A percentile compares a stretch with the other conserved stretches of the same genome.
phyloP scores from a whole-genome alignment of 2,797 vertebrate genomes.

The Valencia hispanica region DNA sequence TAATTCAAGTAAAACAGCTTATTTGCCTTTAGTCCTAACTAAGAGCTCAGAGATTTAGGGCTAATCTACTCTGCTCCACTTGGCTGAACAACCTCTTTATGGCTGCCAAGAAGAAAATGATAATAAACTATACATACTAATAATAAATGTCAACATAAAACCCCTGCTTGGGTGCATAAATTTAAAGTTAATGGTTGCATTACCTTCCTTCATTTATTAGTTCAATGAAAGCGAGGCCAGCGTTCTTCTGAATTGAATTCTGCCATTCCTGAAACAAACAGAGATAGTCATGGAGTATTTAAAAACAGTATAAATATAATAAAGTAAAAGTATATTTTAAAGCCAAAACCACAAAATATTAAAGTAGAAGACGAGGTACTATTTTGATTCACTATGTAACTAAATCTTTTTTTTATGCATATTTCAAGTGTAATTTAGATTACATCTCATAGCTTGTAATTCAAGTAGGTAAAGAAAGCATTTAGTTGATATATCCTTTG shows the following conservation, averaged over 20 bases:
- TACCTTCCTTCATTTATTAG: slow-evolving; percentile 99
- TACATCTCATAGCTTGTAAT: slow-evolving; percentile 60
- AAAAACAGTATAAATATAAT: slow-evolving; percentile 4
- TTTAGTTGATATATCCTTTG: slow-evolving; percentile 57
- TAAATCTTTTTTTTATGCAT: slow-evolving; percentile 30
- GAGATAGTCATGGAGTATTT: slow-evolving; percentile 8
- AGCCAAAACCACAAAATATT: slow-evolving; percentile 4
- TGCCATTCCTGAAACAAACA: slow-evolving; percentile 93
- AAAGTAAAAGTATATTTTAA: neutral
- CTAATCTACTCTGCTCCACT: slow-evolving; percentile 34
- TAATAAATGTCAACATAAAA: slow-evolving; percentile 25
- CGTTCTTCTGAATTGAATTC: slow-evolving; percentile 99
- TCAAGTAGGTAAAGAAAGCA: slow-evolving; percentile 61
- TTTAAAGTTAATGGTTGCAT: slow-evolving; percentile 42
- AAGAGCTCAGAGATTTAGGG: slow-evolving; percentile 48
- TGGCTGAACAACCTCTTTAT: slow-evolving; percentile 10
- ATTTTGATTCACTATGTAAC: slow-evolving; percentile 26
- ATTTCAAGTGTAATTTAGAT: slow-evolving; percentile 58
- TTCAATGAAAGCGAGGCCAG: slow-evolving; percentile 97
- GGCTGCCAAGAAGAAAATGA: slow-evolving; percentile 6
- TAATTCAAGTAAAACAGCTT: slow-evolving; percentile 25
- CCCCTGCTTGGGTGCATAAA: neutral
- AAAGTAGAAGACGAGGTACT: slow-evolving; percentile 31
- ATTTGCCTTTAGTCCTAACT: slow-evolving; percentile 38
- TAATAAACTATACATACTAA: slow-evolving; percentile 6